These are phyloP conservation scores for Drosophila subquinaria DNA, from an alignment of 2,888 invertebrate genomes.

Conservation along the genomic window DNA sequence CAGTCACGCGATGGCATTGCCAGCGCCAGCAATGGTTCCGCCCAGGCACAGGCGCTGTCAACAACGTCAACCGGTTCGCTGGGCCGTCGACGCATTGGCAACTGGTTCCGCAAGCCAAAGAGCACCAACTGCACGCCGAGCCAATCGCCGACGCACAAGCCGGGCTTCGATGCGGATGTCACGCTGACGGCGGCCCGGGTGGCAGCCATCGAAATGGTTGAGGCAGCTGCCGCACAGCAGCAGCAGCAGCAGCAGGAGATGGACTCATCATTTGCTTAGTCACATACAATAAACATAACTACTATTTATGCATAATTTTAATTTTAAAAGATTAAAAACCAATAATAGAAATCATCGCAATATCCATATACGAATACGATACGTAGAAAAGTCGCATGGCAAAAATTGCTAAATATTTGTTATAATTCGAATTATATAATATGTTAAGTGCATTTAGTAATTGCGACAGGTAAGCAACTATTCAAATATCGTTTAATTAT, in stretches of 20 bases:
- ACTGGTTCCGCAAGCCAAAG: constrained; percentile 86
- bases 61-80: constrained; percentile 82
- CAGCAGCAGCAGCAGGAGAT: constrained; percentile 18
- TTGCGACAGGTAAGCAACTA: constrained; percentile 30
- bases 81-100: constrained; percentile 85
- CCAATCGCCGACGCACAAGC: constrained; percentile 85
- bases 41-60: constrained; percentile 64
- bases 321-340: constrained; percentile 6
- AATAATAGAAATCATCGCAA: constrained; percentile 29
- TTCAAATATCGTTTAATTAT: constrained; percentile 29
- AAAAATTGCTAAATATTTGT: constrained; percentile 45
- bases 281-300: constrained; percentile 23
- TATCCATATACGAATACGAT: constrained; percentile 30
- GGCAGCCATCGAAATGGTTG: constrained; percentile 66
- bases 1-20: constrained; percentile 68
- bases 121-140: constrained; percentile 85
- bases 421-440: constrained; percentile 38
- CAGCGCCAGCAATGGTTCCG: constrained; percentile 36
- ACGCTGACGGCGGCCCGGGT: constrained; percentile 71
- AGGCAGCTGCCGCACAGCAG: constrained; percentile 50
- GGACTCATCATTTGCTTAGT: constrained; percentile 55
- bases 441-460: constrained; percentile 48
- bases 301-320: constrained; percentile 32
- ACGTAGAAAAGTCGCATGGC: constrained; percentile 26
- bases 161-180: constrained; percentile 70